Conservation (phyloP, 2,888 invertebrate species). For the Sialis lutaria region DNA sequence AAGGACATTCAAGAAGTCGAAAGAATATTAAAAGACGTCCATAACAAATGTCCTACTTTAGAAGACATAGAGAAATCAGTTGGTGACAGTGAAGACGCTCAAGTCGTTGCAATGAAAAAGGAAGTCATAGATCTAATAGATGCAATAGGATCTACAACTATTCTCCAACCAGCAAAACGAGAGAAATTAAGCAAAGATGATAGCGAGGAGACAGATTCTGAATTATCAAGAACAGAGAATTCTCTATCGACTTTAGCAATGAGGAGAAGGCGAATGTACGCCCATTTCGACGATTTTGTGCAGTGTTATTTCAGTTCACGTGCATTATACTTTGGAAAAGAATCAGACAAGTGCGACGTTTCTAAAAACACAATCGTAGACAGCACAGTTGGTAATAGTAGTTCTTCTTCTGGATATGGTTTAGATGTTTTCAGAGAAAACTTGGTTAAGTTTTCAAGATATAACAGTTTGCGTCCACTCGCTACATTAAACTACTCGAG, state of each 20-base stretch:
- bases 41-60: constrained; percentile 35
- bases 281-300: constrained; percentile 80
- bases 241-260: constrained; percentile 37
- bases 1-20: constrained; percentile 56
- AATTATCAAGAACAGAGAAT: constrained; percentile 12
- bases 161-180: constrained; percentile 1
- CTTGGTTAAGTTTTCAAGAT: constrained; percentile 70
- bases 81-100: constrained; percentile 27
- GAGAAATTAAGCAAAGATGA: constrained; percentile 6
- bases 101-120: constrained; percentile 33
- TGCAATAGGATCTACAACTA: constrained; percentile 30
- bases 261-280: constrained; percentile 56
- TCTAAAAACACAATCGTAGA: constrained; percentile 16
- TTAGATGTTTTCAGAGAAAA: constrained; percentile 68
- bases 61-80: constrained; percentile 33
- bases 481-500: constrained; percentile 81
- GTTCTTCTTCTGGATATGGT: constrained; percentile 26
- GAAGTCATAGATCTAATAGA: constrained; percentile 37
- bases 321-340: constrained; percentile 41
- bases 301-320: constrained; percentile 70
- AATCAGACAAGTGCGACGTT: constrained; percentile 18
- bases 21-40: constrained; percentile 38
- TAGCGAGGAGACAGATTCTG: constrained; percentile 6
- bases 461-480: constrained; percentile 57
- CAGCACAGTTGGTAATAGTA: constrained; percentile 15